These are phyloP conservation scores for Ceratoteleas bidentatus DNA, from an alignment of 1,140 invertebrate genomes.

Conservation along the genomic window DNA sequence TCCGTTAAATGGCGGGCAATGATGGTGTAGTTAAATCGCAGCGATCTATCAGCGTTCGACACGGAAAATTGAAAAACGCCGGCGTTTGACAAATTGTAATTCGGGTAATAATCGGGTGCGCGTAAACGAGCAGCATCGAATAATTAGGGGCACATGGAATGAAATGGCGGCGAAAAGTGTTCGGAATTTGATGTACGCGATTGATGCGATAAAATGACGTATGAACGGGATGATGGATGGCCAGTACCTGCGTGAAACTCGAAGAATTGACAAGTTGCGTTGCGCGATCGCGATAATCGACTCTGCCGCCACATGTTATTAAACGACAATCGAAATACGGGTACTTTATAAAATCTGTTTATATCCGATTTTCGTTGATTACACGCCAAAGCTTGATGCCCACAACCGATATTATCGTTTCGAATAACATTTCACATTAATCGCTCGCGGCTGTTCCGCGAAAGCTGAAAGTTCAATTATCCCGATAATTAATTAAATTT, in stretches of 20 bases:
- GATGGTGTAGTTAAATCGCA: too few relatives aligned
- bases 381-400: conserved; percentile 60
- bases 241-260: conserved; percentile 54
- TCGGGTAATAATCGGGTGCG: conserved; percentile 24
- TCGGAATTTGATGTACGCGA: conserved; percentile 50
- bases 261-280: conserved; percentile 61
- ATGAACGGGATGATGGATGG: conserved; percentile 53
- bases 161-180: conserved; percentile 57
- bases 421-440: conserved; percentile 73
- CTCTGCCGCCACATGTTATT: conserved; percentile 52
- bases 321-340: conserved; percentile 63
- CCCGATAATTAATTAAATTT: conserved; percentile 76
- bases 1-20: too few relatives aligned
- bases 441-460: conserved; percentile 68
- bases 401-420: conserved; percentile 69
- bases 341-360: conserved; percentile 65
- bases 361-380: conserved; percentile 66
- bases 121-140: conserved; percentile 26
- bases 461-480: conserved; percentile 75
- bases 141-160: conserved; percentile 57
- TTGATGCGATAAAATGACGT: conserved; percentile 55
- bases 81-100: conserved; percentile 21
- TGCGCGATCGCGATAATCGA: conserved; percentile 61
- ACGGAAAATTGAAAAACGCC: too few relatives aligned
- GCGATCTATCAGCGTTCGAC: too few relatives aligned